phyloP scores from a whole-genome alignment of 2,888 invertebrate genomes.

The Rhingia rostrata region DNA sequence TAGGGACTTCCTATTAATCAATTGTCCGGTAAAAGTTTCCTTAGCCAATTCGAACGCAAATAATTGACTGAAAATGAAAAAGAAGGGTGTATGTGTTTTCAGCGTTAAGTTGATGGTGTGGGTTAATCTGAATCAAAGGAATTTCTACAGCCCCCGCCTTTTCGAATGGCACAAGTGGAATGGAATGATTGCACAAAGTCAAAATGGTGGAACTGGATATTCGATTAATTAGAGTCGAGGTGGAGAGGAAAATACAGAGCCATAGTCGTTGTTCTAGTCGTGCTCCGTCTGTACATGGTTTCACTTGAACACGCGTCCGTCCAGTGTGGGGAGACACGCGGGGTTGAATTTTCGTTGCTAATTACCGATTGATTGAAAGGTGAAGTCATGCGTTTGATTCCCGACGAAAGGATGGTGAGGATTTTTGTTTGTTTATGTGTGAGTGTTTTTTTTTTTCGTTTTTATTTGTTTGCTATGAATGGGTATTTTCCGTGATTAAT shows the following conservation, averaged over 20 bases:
- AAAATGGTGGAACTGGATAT: slow-evolving; percentile 57
- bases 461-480: slow-evolving; percentile 26
- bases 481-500: slow-evolving; percentile 56
- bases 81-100: slow-evolving; percentile 4
- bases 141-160: slow-evolving; percentile 3
- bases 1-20: slow-evolving; percentile 55
- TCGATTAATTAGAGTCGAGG: slow-evolving; percentile 64
- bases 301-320: slow-evolving; percentile 33
- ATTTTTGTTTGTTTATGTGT: slow-evolving; percentile 4
- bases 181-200: slow-evolving; percentile 62
- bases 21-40: slow-evolving; percentile 44
- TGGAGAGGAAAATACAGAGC: slow-evolving; percentile 37
- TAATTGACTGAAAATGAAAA: slow-evolving; percentile 25
- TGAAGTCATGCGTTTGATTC: slow-evolving; percentile 72
- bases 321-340: slow-evolving; percentile 4
- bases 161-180: slow-evolving; percentile 18
- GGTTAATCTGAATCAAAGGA: slow-evolving; percentile 31
- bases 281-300: slow-evolving; percentile 35
- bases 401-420: slow-evolving; percentile 24
- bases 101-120: not conserved
- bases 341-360: slow-evolving; percentile 63
- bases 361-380: slow-evolving; percentile 72
- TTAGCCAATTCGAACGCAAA: slow-evolving; percentile 38
- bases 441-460: slow-evolving; percentile 27
- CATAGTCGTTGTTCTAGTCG: not conserved